Evolutionary conservation across 2,797 vertebrate genomes (phyloP).

Genomic region (Tiaroga cobitis): DNA sequence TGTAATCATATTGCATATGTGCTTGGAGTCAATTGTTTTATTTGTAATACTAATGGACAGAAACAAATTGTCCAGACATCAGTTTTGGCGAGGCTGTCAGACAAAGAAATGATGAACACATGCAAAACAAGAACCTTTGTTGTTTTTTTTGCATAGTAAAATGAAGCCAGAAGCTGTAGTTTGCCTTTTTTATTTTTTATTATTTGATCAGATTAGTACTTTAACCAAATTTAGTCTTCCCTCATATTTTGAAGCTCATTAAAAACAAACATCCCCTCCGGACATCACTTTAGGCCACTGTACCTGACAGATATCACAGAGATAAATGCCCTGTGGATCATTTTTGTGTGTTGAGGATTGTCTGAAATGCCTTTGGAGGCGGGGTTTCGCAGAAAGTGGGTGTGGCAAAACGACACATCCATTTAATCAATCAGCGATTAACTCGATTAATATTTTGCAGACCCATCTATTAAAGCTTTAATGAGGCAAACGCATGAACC

Average conservation of each 20-base stretch:
- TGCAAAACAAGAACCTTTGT: no score
- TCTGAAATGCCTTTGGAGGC: neutral
- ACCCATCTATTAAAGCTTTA: conserved; percentile 6
- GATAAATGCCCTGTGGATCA: neutral
- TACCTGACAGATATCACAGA: neutral
- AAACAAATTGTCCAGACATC: neutral
- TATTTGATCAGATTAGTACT: neutral
- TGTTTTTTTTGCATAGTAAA: no score
- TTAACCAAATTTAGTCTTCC: neutral
- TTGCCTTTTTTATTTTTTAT: no score
- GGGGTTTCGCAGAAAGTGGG: neutral
- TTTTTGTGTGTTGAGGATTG: neutral
- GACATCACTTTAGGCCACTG: neutral
- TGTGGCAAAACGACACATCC: neutral
- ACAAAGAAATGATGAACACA: no score
- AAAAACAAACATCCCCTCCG: neutral
- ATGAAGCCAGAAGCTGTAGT: no score
- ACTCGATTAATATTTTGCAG: neutral
- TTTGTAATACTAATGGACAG: neutral
- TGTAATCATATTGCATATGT: neutral
- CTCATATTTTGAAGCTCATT: neutral
- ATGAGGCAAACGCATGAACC: neutral
- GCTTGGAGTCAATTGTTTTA: neutral
- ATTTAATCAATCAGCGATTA: neutral
- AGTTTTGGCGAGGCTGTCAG: neutral